These are phyloP conservation scores for Melanocharis versteri DNA, from an alignment of 2,113 vertebrate genomes.

Conservation along the genomic window DNA sequence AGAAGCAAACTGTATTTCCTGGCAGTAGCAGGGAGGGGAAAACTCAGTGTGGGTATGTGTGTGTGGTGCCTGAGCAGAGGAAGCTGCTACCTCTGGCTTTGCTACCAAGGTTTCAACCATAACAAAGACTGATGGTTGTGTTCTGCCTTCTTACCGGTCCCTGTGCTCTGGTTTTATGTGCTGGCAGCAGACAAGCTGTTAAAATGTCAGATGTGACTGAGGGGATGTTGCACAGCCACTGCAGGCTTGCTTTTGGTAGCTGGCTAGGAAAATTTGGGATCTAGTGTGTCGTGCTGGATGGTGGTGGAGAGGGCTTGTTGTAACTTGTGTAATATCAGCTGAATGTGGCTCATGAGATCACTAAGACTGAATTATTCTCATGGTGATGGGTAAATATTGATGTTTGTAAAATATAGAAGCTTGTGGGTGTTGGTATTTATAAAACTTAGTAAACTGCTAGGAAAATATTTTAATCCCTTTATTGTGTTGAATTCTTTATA, in stretches of 20 bases:
- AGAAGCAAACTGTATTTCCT: background rate
- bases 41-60: accelerated
- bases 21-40: background rate
- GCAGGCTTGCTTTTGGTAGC: background rate
- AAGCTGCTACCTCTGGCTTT: background rate
- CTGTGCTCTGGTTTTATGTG: background rate
- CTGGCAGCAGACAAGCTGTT: background rate
- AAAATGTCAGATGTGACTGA: background rate
- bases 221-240: background rate
- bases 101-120: accelerated
- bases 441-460: background rate
- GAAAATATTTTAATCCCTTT: background rate
- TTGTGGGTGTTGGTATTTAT: background rate
- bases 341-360: background rate
- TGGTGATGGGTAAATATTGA: background rate
- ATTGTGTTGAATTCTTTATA: background rate
- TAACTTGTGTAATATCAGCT: background rate
- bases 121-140: background rate
- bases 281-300: accelerated
- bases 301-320: background rate
- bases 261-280: background rate
- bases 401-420: background rate
- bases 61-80: background rate
- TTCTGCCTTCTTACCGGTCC: background rate
- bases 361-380: background rate